phyloP scores from a whole-genome alignment of 2,888 invertebrate species.

The Globia sparganii region DNA sequence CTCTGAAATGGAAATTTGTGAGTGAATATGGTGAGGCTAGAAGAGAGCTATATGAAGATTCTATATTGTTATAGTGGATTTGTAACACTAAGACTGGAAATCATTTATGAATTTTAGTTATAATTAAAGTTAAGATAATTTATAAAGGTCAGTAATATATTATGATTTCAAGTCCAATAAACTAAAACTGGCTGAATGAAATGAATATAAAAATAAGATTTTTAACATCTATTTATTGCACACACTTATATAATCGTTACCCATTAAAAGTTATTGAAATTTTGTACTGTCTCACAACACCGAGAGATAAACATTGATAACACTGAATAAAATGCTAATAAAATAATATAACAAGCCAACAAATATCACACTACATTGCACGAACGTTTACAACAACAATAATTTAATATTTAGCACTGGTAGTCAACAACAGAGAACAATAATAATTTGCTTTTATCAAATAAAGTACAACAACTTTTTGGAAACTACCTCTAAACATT shows the following conservation, averaged over 20 bases:
- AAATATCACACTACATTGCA: conserved; percentile 64
- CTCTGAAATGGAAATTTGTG: conserved; percentile 88
- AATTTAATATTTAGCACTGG: conserved; percentile 40
- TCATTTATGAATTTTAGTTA: conserved; percentile 2
- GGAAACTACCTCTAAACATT: background rate
- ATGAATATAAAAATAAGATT: conserved; percentile 43
- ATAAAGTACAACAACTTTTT: background rate
- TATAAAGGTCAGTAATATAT: background rate
- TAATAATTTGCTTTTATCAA: background rate
- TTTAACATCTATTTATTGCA: conserved; percentile 75
- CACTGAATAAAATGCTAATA: conserved; percentile 46
- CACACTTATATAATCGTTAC: conserved; percentile 78
- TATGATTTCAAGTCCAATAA: conserved; percentile 25
- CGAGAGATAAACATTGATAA: conserved; percentile 56
- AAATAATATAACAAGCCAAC: conserved; percentile 53
- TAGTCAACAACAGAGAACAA: conserved; percentile 14
- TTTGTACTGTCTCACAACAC: conserved; percentile 65
- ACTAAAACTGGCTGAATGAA: conserved; percentile 35
- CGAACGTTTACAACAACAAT: conserved; percentile 41
- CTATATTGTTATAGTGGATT: background rate
- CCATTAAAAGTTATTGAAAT: conserved; percentile 73
- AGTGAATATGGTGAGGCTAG: conserved; percentile 60
- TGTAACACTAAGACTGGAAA: conserved; percentile 26
- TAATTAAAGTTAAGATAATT: background rate
- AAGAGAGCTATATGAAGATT: conserved; percentile 26